Conservation (phyloP, 2,113 vertebrate genomes). For the Phyllostomus hastatus region DNA sequence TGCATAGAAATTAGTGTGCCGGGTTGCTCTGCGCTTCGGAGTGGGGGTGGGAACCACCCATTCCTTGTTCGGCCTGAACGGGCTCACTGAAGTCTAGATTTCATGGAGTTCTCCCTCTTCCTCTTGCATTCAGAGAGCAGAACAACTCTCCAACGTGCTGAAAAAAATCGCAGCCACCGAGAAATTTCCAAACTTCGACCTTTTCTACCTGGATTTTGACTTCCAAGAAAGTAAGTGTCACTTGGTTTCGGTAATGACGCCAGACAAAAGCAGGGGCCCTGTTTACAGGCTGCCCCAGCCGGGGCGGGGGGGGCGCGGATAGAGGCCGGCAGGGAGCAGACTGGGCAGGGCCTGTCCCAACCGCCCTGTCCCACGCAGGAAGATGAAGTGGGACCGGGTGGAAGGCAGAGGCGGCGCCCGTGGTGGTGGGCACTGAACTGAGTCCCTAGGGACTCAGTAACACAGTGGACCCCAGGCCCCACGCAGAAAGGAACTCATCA, state of each 20-base stretch:
- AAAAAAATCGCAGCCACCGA: slow-evolving; percentile 75
- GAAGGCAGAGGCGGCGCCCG: neutral
- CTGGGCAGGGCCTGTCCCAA: neutral
- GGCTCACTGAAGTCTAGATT: neutral
- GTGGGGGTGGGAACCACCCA: neutral
- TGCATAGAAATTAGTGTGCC: neutral
- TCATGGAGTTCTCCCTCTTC: neutral
- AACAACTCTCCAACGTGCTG: slow-evolving; percentile 81
- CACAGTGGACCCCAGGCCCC: neutral
- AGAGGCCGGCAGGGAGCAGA: neutral
- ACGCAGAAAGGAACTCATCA: neutral
- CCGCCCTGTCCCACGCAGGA: neutral
- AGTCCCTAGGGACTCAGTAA: neutral
- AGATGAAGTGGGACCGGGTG: neutral
- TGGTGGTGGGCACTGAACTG: neutral
- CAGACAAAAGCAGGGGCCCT: neutral
- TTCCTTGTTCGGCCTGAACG: slow-evolving; percentile 28
- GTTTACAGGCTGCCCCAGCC: neutral
- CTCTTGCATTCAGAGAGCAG: slow-evolving; percentile 78
- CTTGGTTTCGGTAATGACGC: neutral
- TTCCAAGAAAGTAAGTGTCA: slow-evolving; percentile 81
- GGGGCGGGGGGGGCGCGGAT: neutral
- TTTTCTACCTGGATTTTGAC: slow-evolving; percentile 82
- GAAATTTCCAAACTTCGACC: slow-evolving; percentile 79
- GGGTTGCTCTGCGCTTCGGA: neutral